A percentile compares a stretch with the other conserved stretches of the same genome.
Conservation (phyloP, 2,888 invertebrate genomes). For the Orchesella flavescens region DNA sequence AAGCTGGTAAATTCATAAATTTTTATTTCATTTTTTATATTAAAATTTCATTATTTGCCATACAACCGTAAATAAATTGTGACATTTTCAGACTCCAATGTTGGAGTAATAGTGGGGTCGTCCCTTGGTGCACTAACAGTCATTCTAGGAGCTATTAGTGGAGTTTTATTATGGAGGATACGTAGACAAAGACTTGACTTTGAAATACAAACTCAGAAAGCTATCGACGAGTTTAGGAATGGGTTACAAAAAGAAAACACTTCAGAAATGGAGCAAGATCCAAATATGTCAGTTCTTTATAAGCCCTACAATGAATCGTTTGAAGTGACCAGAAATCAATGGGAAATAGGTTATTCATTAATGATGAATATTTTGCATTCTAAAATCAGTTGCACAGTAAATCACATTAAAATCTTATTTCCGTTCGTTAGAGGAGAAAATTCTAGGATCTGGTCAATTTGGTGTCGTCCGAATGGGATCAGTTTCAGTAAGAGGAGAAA, state of each 20-base stretch:
- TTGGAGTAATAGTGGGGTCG: neutral
- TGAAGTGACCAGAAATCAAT: conserved; percentile 52
- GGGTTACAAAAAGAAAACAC: conserved; percentile 34
- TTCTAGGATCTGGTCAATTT: conserved; percentile 64
- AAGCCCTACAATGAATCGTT: conserved; percentile 59
- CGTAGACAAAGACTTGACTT: conserved; percentile 51
- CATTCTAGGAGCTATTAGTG: conserved; percentile 7
- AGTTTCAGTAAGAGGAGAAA: conserved; percentile 18
- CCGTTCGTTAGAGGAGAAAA: conserved; percentile 45
- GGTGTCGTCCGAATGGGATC: conserved; percentile 63
- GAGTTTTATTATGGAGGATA: conserved; percentile 41
- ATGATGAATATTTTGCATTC: neutral
- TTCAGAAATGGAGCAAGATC: conserved; percentile 23
- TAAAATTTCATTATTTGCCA: neutral
- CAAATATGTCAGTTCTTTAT: conserved; percentile 57
- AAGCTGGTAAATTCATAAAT: neutral
- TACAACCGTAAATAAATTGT: neutral
- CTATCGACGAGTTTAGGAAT: conserved; percentile 62
- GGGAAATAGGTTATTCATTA: conserved; percentile 55
- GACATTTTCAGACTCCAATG: neutral
- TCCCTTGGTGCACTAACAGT: conserved; percentile 20
- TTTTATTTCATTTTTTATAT: neutral
- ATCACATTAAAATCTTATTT: neutral
- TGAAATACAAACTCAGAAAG: conserved; percentile 55
- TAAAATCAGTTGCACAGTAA: neutral